These are phyloP conservation scores for Metopolophium dirhodum DNA, from an alignment of 1,140 invertebrate species.

Conservation along the genomic window DNA sequence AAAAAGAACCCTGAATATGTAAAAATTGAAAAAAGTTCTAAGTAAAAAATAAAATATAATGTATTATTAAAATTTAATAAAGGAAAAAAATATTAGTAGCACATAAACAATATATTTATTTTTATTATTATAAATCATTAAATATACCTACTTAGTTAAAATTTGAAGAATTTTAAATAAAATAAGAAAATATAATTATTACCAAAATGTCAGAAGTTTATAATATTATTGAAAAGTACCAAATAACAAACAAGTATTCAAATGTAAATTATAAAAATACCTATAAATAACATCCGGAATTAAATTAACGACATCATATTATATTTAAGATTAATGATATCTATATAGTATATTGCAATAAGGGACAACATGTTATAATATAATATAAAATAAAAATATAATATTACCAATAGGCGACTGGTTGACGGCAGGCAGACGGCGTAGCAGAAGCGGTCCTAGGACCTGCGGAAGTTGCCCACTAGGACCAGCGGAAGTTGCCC, in stretches of 20 bases:
- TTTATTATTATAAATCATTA: background rate
- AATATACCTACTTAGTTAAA: too few species aligned
- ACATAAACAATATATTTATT: background rate
- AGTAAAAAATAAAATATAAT: background rate
- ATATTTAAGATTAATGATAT: background rate
- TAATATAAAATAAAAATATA: background rate
- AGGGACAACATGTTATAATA: background rate
- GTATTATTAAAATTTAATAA: background rate
- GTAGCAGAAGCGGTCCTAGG: background rate
- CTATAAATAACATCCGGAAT: background rate
- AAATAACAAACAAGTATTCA: too few species aligned
- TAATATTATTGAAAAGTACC: too few species aligned
- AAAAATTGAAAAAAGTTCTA: too few species aligned
- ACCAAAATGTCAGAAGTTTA: too few species aligned
- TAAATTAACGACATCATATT: background rate
- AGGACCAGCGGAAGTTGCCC: background rate
- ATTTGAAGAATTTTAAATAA: background rate
- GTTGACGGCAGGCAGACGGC: background rate
- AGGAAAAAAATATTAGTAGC: background rate
- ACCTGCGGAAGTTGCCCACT: background rate
- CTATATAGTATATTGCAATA: background rate
- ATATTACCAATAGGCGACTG: background rate
- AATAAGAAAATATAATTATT: too few species aligned
- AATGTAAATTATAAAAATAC: too few species aligned
- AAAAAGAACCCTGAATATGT: background rate